Evolutionary conservation across 2,888 invertebrate genomes (phyloP), one percentile per base, ranked within the genome.

Genomic region (Chaetogeoica ovagalla): DNA sequence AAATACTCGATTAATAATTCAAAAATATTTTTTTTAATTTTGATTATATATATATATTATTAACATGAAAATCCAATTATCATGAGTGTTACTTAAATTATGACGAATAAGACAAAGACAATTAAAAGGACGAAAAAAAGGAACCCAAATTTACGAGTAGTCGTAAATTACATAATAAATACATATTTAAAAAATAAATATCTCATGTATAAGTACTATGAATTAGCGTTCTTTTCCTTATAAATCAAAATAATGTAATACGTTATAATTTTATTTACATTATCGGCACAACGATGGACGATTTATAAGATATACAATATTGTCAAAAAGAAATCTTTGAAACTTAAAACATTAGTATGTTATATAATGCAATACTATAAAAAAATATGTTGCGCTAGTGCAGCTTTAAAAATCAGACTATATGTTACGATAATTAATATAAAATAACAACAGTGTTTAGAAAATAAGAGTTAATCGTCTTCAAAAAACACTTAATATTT

Each of bases 371-470:
- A 48, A 52, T 52, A 73, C 43, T 73, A 15, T 72, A 37, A 73
- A 63, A n/a, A 60, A 55, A 55, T 73, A 73, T 63, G 30, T 73
- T 73, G 52, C 63, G 63, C 73, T 63, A 73, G 17, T 17, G 21
- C 52, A 37, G 37, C 52, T 52, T 63, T 63, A 73, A 73, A 21
- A 73, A 63, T 73, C 73, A 73, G 73, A 73, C 73, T 73, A 73
- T 73, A n/a, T 9, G 73, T 73, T 73, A 73, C 63, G 37, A 73
- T 30, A 52, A 30, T 30, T 30, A 30, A 52, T 48, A 48, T n/a
- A 23, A 72, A 30, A 73, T 62, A 73, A 73, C 52, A 52, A 39
- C 39, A 63, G 11, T 73, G 11, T 13, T 15, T 17, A 13, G 8
- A 48, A 17, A 60, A 23, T 60, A 13, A 30, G 6, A 52, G 4